A percentile compares a stretch with the other conserved stretches of the same genome.
Evolutionary conservation across 2,888 invertebrate genomes (phyloP).

Genomic region (Drosophila villosipedis): DNA sequence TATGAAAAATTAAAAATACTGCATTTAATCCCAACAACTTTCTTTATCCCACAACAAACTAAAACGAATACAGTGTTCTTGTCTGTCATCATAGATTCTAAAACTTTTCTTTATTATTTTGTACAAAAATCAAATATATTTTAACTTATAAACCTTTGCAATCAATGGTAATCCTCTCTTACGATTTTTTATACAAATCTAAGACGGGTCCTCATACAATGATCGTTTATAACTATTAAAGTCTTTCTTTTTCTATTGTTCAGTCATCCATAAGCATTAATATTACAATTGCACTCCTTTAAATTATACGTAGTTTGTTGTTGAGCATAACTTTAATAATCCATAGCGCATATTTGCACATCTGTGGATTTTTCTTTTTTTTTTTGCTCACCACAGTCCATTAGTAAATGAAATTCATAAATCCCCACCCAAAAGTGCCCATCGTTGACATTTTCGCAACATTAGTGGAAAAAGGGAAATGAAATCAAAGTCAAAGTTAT

Average conservation of each 20-base stretch:
- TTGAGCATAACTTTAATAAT: slow-evolving; percentile 55
- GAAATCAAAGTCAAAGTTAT: slow-evolving; percentile 68
- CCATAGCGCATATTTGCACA: slow-evolving; percentile 63
- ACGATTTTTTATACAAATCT: neutral
- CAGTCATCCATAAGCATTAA: neutral
- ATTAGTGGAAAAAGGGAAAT: slow-evolving; percentile 63
- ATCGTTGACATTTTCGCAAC: slow-evolving; percentile 61
- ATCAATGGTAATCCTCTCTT: neutral
- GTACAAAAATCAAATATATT: neutral
- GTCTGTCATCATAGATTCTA: neutral
- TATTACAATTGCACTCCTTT: neutral
- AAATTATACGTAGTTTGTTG: slow-evolving; percentile 5
- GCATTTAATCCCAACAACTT: neutral
- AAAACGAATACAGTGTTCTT: too few species aligned
- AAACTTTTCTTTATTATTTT: neutral
- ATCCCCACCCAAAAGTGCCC: slow-evolving; percentile 39
- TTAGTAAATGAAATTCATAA: slow-evolving; percentile 82
- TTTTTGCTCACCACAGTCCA: slow-evolving; percentile 68
- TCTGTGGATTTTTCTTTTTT: slow-evolving; percentile 62
- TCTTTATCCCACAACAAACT: neutral
- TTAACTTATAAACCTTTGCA: neutral
- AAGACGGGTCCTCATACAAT: neutral
- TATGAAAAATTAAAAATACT: neutral
- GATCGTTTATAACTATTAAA: neutral
- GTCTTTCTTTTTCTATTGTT: neutral